Conservation (phyloP, 2,888 invertebrate genomes). For the Hypolimnas misippus region DNA sequence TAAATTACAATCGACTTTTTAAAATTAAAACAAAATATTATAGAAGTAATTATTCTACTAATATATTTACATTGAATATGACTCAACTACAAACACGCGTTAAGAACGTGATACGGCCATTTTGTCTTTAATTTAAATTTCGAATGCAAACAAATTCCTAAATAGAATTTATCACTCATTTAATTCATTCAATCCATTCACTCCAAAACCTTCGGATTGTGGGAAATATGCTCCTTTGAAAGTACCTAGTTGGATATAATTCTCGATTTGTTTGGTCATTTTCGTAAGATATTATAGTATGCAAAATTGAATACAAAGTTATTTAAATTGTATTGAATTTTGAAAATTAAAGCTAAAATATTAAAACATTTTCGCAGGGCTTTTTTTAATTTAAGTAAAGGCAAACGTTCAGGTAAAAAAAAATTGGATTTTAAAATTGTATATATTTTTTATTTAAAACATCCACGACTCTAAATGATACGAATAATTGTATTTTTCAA, state of each 20-base stretch:
- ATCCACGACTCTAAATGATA: too few relatives aligned
- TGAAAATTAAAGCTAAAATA: background rate
- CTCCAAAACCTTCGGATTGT: constrained; percentile 28
- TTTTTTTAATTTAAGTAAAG: too few relatives aligned
- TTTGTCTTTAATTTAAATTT: background rate
- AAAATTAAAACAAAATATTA: too few relatives aligned
- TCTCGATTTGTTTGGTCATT: background rate
- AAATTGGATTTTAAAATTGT: too few relatives aligned
- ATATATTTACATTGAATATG: background rate
- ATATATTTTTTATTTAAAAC: too few relatives aligned
- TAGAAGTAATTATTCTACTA: background rate
- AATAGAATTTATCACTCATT: constrained; percentile 33
- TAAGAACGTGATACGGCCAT: background rate
- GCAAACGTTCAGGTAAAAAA: too few relatives aligned
- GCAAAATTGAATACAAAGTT: background rate
- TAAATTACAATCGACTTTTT: too few relatives aligned
- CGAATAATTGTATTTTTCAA: too few relatives aligned
- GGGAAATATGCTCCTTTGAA: constrained; percentile 19
- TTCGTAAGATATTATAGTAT: background rate
- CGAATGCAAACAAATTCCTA: constrained; percentile 13
- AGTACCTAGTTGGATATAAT: background rate
- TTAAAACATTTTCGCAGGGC: too few relatives aligned
- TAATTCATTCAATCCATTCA: constrained; percentile 30
- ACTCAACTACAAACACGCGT: background rate
- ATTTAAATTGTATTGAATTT: too few relatives aligned